Evolutionary conservation across 2,113 vertebrate genomes (phyloP), one percentile per base, ranked within the genome.

Genomic region (Lasiurus borealis): DNA sequence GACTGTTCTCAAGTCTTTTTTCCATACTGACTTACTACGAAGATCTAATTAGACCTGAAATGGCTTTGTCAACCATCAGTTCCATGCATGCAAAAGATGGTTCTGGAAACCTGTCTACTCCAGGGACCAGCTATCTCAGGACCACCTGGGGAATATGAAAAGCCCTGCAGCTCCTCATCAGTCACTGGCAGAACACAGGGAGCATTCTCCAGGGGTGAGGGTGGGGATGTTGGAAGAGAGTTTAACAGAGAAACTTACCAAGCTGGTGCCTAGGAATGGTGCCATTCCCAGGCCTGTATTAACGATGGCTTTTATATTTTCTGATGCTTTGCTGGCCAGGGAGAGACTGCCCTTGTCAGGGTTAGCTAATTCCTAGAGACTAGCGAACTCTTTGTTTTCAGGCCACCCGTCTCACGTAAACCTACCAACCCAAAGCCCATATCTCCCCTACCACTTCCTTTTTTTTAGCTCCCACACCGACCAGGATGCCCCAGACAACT

Each of bases 241-340:
- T 16, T 71, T 46, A 68, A 75, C 16, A n/a, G 40, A 87, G 50
- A 46, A 31, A 85, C 48, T 69, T 34, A 54, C 8, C 57, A 48
- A 52, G 50, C 75, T 69, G 36, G 14, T 83, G 44, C 40, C 50
- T 69, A 52, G 40, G 15, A 27, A 69, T 27, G 52, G 34, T 0
- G 52, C 59, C 6, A 3, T 15, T 66, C 9, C 48, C 25, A 40
- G 46, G 25, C 50, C 48, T 18, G 44, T 11, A 25, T 29, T 76
- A 83, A 50, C 46, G 34, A 46, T 18, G 12, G 27, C 9, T 89
- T 89, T 84, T n/a, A 72, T 44, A 23, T 64, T 90, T 80, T 71
- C 46, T 19, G 23, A 78, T 7, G 73, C 18, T 31, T 40, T 66
- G 44, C 36, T 85, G 66, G 66, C 36, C 44, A 36, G 36, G 54